A percentile compares a stretch with the other conserved stretches of the same genome.
Conservation (phyloP, 2,113 vertebrate genomes). For the Atrichornis clamosus region DNA sequence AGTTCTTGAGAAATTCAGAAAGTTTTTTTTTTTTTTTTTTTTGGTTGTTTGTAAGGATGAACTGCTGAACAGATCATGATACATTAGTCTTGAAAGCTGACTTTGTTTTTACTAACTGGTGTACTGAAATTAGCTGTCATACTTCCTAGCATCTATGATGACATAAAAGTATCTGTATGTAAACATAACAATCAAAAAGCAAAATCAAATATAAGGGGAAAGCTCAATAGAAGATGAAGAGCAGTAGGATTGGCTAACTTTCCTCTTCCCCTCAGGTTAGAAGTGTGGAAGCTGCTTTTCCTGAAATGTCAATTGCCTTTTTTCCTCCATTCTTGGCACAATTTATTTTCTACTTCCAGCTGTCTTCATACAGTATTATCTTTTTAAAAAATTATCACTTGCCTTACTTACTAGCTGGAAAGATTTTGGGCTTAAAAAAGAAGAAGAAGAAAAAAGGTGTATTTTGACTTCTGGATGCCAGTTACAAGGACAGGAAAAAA, state of each 20-base stretch:
- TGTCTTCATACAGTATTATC: not conserved
- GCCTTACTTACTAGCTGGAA: not conserved
- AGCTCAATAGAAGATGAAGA: not conserved
- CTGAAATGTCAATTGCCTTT: not conserved
- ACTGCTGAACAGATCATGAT: not conserved
- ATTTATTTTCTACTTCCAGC: not conserved
- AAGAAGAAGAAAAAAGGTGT: not conserved
- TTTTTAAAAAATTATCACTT: not conserved
- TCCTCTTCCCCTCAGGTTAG: not conserved
- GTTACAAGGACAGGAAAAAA: not conserved
- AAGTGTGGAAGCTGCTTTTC: not conserved
- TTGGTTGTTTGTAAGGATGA: not conserved
- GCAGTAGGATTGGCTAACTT: not conserved
- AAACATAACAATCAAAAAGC: not conserved
- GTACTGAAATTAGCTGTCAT: not conserved
- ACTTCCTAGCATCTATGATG: not conserved
- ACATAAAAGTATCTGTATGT: not conserved
- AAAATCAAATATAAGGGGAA: not conserved
- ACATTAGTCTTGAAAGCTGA: not conserved
- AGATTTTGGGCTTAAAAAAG: not conserved
- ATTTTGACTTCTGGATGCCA: not conserved
- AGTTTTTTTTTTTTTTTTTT: not conserved
- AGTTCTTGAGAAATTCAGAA: not conserved
- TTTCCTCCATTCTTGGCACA: not conserved
- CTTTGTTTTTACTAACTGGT: not conserved